phyloP scores from a whole-genome alignment of 2,888 invertebrate species.

The Nemapogon koenigi region DNA sequence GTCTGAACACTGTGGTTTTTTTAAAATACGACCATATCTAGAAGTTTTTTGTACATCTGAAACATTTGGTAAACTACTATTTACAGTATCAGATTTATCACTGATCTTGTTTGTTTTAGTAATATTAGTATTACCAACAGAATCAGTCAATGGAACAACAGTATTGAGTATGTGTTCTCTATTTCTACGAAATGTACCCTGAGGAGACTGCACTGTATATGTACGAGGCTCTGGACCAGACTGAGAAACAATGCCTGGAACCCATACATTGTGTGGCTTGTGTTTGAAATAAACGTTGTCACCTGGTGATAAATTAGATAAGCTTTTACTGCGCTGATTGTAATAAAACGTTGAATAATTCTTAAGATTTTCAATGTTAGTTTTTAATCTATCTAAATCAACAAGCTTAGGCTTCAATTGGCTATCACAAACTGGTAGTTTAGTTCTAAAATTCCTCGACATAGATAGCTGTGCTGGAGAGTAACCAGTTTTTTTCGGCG shows the following conservation, averaged over 20 bases:
- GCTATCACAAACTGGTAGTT: background rate
- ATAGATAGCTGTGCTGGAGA: conserved; percentile 7
- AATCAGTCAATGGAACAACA: too few relatives aligned
- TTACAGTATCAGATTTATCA: background rate
- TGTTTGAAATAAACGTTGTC: background rate
- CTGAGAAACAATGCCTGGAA: background rate
- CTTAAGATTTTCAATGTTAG: background rate
- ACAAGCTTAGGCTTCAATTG: background rate
- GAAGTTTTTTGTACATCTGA: too few relatives aligned
- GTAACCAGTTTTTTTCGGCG: background rate
- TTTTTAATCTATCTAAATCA: background rate
- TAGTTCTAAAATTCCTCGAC: conserved; percentile 7
- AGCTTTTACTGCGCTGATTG: background rate
- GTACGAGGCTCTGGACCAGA: too few relatives aligned
- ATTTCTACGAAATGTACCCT: too few relatives aligned
- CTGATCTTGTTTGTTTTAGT: background rate
- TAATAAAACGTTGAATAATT: background rate
- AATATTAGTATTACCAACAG: background rate
- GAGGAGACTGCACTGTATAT: too few relatives aligned
- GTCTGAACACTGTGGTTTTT: too few relatives aligned
- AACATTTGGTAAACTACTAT: too few relatives aligned
- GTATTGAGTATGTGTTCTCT: too few relatives aligned
- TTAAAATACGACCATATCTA: too few relatives aligned
- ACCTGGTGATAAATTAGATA: background rate
- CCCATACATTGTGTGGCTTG: background rate